Percentiles rank a stretch among this genome's conserved stretches.
Conservation (phyloP, 2,888 invertebrate species). For the Epiblema foenella region DNA sequence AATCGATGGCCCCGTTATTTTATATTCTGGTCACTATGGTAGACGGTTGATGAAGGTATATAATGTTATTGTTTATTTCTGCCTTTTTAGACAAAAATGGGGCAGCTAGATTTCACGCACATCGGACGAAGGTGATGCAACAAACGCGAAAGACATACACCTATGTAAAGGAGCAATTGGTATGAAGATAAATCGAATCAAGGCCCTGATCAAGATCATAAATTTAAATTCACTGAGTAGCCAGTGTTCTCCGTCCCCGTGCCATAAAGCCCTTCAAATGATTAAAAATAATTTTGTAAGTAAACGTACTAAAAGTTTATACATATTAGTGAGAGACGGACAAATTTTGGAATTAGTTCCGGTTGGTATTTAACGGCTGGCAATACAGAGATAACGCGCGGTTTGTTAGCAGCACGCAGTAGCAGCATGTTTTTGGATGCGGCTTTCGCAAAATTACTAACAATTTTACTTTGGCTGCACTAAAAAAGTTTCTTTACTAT, state of each 20-base stretch:
- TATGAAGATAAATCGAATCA: background rate
- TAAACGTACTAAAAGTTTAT: too few species aligned
- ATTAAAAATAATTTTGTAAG: slow-evolving; percentile 27
- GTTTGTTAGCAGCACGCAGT: background rate
- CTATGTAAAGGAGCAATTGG: too few species aligned
- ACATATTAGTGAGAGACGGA: slow-evolving; percentile 14
- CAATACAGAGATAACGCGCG: slow-evolving; percentile 34
- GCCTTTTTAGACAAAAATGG: too few species aligned
- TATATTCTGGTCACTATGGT: too few species aligned
- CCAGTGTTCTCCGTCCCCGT: background rate
- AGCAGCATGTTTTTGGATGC: slow-evolving; percentile 15
- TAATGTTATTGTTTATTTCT: too few species aligned
- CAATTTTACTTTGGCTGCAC: too few species aligned
- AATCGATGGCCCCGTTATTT: too few species aligned
- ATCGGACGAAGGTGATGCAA: too few species aligned
- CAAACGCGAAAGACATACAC: too few species aligned
- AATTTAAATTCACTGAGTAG: background rate
- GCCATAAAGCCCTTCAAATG: slow-evolving; percentile 5
- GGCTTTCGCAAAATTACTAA: background rate
- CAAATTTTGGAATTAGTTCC: slow-evolving; percentile 26
- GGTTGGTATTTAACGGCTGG: slow-evolving; percentile 30
- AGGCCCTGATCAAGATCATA: background rate
- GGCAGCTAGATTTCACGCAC: too few species aligned
- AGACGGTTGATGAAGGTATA: too few species aligned
- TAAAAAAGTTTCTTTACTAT: too few species aligned